phyloP scores from a whole-genome alignment of 2,888 invertebrate genomes.

The Drosophila kuntzei region DNA sequence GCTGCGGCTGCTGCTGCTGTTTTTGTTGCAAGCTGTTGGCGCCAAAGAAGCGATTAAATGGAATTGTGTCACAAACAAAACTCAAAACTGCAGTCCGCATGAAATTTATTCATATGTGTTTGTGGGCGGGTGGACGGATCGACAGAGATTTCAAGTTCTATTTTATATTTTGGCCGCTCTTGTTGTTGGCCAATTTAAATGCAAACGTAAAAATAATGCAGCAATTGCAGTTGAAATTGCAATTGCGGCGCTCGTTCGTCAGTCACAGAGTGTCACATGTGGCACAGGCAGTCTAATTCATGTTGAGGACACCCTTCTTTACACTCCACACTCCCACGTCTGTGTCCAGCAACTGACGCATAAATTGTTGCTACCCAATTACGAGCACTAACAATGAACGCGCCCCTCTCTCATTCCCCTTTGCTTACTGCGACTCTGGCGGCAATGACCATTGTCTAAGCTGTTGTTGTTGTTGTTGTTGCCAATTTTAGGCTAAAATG shows the following conservation, averaged over 20 bases:
- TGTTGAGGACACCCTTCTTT: conserved; percentile 36
- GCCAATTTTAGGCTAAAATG: conserved; percentile 82
- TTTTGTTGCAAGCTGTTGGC: conserved; percentile 57
- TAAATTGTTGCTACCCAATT: conserved; percentile 81
- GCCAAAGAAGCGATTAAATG: conserved; percentile 83
- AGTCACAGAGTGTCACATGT: conserved; percentile 55
- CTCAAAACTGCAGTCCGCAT: conserved; percentile 50
- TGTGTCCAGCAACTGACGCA: conserved; percentile 56
- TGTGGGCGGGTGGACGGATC: conserved; percentile 5
- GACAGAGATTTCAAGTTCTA: conserved; percentile 41
- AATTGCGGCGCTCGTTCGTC: conserved; percentile 57
- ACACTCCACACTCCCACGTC: conserved; percentile 1
- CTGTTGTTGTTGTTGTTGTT: conserved; percentile 63
- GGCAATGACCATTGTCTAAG: conserved; percentile 58
- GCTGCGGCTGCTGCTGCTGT: conserved; percentile 33
- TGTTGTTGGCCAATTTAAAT: conserved; percentile 55
- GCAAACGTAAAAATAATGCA: conserved; percentile 67
- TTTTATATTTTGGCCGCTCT: conserved; percentile 15
- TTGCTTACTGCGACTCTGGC: conserved; percentile 38
- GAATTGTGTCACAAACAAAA: conserved; percentile 79
- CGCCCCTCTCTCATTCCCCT: background rate
- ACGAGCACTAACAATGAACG: conserved; percentile 75
- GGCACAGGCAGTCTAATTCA: conserved; percentile 70
- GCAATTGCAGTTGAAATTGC: conserved; percentile 71
- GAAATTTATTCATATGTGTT: conserved; percentile 60